Base-by-base conservation (phyloP, 2,888 invertebrate species). In the Criorhina ranunculi region DNA sequence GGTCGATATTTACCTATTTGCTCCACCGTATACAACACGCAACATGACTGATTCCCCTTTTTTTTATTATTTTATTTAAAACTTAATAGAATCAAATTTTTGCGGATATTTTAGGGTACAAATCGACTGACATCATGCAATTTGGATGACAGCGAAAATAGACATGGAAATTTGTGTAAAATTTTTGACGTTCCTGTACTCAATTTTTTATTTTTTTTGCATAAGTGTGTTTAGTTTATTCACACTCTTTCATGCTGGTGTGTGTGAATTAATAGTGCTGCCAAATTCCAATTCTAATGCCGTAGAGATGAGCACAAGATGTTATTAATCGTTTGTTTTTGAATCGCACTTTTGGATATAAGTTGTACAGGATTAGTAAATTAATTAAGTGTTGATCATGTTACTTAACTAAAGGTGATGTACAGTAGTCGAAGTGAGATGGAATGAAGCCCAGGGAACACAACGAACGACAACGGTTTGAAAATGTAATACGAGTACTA, bases 41-140 rank as follows among this genome's bases (percentile, higher is more conserved):
- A 85, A 80, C 85, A 85, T 85, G 17, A 35, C 62, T 12, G 11
- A 0, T 24, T 24, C 0, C 33, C 35, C n/a, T 37, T 42, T 31
- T 37, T 31, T 4, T 31, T 53, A n/a, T 9, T 69, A 12, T 35
- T 44, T 77, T 44, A 19, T 44, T 53, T 51, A 12, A 37, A 15
- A 12, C 19, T 15, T 31, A 40, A 51, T 49, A 24, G 5, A 37
- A 49, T 31, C n/a, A 2, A 11, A 60, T 24, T 33, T 72, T 76
- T 53, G 5, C 33, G 29, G 8, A 44, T 51, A 66, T 1, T 51
- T 73, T 51, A 31, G 19, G 24, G 31, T 42, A 17, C 66, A 60
- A 66, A 46, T 9, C 19, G 62, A 81, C 75, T 80, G 75, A 80
- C 80, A 80, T 80, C 80, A 80, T 62, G 80, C 79, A 69, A 53